Base-by-base conservation (phyloP, 37 sponge, comb jelly and placozoan genomes). In the Cladorhizidae sp. region DNA sequence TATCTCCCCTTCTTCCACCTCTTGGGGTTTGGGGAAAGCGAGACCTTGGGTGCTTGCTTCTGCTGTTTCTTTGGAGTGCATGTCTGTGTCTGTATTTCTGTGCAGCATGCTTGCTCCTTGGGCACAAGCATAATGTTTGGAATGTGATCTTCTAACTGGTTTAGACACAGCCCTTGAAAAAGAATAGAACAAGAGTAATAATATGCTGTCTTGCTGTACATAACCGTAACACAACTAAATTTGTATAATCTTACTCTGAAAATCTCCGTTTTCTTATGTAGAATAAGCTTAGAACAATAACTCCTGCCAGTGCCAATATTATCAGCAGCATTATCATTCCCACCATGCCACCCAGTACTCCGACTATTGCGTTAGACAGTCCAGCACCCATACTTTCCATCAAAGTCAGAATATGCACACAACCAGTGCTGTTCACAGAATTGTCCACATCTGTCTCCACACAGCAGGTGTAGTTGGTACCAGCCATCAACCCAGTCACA, bases 381-480 rank as follows among this genome's bases (percentile, higher is more conserved):
- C 74, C 74, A 32, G 74, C 50, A 61, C 28, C 29, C 6, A 6
- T 12, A 22, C 29, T 18, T 56, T 3, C 1, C 8, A 5, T 45
- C 25, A 49, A 5, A n/a, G 43, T 65, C 67, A 65, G 2, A 41
- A n/a, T 2, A 14, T 71, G 15, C 3, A 11, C 71, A 43, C 71
- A 40, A n/a, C 71, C 23, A 59, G 28, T 18, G 17, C 28, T 59
- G n/a, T n/a, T n/a, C n/a, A n/a, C n/a, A n/a, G n/a, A n/a, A 26
- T 18, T 59, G 61, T 26, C 61, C 6, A 23, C 28, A 59, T 59
- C 28, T 59, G 61, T 28, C 17, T 40, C 37, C 40, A 75, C 40
- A 38, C 76, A 75, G 59, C 76, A 75, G 61, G 52, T 75, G 59
- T 75, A 75, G 59, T 22, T 57, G 57, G 58, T 57, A 40, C 6